Percentiles rank a stretch among this genome's conserved stretches.
These are phyloP conservation scores for Cairina moschata DNA, from an alignment of 2,113 vertebrate species.

Conservation along the genomic window DNA sequence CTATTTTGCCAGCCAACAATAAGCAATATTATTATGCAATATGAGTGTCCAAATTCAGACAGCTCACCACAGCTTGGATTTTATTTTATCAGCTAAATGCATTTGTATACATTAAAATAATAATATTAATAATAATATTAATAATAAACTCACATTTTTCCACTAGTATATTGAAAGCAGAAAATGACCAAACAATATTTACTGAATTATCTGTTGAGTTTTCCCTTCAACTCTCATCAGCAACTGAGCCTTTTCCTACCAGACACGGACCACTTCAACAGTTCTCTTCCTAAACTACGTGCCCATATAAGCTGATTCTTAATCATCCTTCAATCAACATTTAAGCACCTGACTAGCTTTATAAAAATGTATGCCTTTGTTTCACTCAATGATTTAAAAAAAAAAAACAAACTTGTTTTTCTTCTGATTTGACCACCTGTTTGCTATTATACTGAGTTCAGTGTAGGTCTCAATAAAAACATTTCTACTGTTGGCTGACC, in stretches of 20 bases:
- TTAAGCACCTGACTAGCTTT: not conserved
- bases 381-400: not conserved
- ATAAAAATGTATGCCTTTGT: not conserved
- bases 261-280: not conserved
- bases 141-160: not conserved
- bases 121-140: not conserved
- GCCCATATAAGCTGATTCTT: not conserved
- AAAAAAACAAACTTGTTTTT: slow-evolving; percentile 10
- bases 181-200: not conserved
- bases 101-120: not conserved
- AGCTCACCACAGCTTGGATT: not conserved
- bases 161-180: not conserved
- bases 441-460: slow-evolving; percentile 55
- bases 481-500: slow-evolving; percentile 67
- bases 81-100: not conserved
- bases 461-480: slow-evolving; percentile 49
- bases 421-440: slow-evolving; percentile 44
- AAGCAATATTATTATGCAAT: not conserved
- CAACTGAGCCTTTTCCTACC: not conserved
- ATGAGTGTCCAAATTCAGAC: not conserved
- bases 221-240: not conserved
- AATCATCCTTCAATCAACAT: not conserved
- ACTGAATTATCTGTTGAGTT: not conserved
- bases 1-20: not conserved
- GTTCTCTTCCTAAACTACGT: not conserved